Percentiles rank a stretch among this genome's conserved stretches.
phyloP scores from a whole-genome alignment of 2,797 vertebrate species.

The Sardinella longiceps region DNA sequence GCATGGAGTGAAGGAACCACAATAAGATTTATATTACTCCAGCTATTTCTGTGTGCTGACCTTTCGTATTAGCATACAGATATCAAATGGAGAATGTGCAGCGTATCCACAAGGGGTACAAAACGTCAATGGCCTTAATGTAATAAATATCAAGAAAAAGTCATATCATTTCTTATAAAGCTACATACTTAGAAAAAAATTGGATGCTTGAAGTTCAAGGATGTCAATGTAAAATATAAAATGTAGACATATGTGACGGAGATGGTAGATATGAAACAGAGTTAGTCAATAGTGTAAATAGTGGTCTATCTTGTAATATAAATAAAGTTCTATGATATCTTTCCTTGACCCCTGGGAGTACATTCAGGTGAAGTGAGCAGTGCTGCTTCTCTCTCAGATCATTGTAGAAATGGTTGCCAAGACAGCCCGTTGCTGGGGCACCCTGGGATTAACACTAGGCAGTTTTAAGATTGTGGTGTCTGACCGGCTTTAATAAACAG shows the following conservation, averaged over 20 bases:
- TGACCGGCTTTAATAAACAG: constrained; percentile 64
- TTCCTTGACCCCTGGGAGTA: too few relatives aligned
- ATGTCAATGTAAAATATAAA: too few relatives aligned
- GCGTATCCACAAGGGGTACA: not conserved
- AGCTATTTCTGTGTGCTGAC: not conserved
- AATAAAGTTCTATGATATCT: too few relatives aligned
- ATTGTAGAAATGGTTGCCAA: not conserved
- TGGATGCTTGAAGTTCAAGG: too few relatives aligned
- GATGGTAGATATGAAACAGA: too few relatives aligned
- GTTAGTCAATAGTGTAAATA: too few relatives aligned
- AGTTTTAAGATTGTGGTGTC: constrained; percentile 51
- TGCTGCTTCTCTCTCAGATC: too few relatives aligned
- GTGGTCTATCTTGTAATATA: too few relatives aligned
- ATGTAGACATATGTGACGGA: too few relatives aligned
- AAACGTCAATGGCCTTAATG: not conserved
- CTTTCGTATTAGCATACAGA: not conserved
- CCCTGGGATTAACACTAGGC: constrained; percentile 56
- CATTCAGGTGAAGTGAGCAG: too few relatives aligned
- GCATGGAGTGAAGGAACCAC: not conserved
- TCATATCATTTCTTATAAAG: too few relatives aligned
- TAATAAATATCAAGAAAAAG: not conserved
- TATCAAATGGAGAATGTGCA: not conserved
- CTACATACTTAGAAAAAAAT: not conserved
- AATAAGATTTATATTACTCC: not conserved
- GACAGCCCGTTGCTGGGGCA: not conserved